Conservation (phyloP, 2,797 vertebrate species). For the Champsocephalus gunnari region DNA sequence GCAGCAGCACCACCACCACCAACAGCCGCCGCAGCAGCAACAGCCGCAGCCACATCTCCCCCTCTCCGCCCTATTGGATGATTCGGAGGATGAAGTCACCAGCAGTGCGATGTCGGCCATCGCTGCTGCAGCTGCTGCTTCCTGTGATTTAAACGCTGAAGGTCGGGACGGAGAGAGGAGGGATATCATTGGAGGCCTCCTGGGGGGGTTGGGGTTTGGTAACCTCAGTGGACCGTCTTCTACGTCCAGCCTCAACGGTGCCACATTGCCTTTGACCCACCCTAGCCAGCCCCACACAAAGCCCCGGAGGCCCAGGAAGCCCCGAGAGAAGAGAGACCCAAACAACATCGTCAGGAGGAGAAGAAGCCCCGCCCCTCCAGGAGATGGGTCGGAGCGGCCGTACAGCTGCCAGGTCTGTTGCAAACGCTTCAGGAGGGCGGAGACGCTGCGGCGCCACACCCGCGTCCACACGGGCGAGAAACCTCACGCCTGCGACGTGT, state of each 20-base stretch:
- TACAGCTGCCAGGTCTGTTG: slow-evolving; percentile 88
- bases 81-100: slow-evolving; percentile 88
- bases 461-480: slow-evolving; percentile 95
- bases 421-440: slow-evolving; percentile 90
- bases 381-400: slow-evolving; percentile 83
- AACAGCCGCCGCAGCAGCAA: slow-evolving; percentile 56
- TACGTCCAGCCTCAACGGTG: slow-evolving; percentile 80
- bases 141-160: slow-evolving; percentile 83
- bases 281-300: slow-evolving; percentile 79
- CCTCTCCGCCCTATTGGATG: slow-evolving; percentile 85
- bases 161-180: slow-evolving; percentile 82
- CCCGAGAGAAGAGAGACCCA: slow-evolving; percentile 81
- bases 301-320: slow-evolving; percentile 80
- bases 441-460: slow-evolving; percentile 92
- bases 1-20: slow-evolving; percentile 70
- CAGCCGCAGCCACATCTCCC: slow-evolving; percentile 83
- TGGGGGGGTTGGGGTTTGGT: slow-evolving; percentile 86
- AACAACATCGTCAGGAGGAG: slow-evolving; percentile 74
- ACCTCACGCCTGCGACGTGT: slow-evolving; percentile 92
- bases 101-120: slow-evolving; percentile 89
- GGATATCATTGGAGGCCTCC: slow-evolving; percentile 86
- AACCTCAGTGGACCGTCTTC: slow-evolving; percentile 81
- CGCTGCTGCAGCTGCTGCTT: slow-evolving; percentile 85
- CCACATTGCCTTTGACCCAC: slow-evolving; percentile 85
- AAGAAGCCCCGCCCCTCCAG: slow-evolving; percentile 75